These are phyloP conservation scores for Drosophila chauvacae DNA, from an alignment of 1,140 invertebrate genomes.

Conservation along the genomic window DNA sequence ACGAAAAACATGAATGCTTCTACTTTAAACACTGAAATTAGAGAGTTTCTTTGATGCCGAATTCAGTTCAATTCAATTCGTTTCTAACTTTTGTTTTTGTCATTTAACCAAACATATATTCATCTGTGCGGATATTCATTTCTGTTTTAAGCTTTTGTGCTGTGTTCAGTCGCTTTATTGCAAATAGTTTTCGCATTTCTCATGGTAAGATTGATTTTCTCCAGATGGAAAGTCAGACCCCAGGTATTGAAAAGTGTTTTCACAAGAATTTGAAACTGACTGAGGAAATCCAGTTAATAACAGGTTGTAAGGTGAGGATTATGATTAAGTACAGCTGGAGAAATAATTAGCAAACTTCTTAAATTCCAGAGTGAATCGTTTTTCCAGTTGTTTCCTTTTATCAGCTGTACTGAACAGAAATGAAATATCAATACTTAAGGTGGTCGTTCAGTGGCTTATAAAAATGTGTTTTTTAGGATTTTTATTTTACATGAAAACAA, in stretches of 20 bases:
- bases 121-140: neutral
- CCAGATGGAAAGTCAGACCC: neutral
- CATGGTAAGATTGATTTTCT: constrained; percentile 13
- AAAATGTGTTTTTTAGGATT: too few relatives aligned
- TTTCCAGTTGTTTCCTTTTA: neutral
- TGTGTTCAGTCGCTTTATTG: neutral
- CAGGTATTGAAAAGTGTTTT: neutral
- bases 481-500: too few relatives aligned
- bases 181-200: neutral
- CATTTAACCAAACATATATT: too few relatives aligned
- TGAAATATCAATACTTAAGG: neutral
- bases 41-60: neutral
- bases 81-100: neutral
- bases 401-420: neutral
- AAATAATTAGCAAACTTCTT: neutral
- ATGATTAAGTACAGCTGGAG: neutral
- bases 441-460: too few relatives aligned
- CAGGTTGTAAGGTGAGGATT: neutral
- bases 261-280: neutral
- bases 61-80: neutral
- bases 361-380: neutral
- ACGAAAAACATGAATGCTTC: too few relatives aligned
- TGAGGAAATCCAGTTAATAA: neutral
- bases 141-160: neutral
- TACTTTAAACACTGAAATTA: neutral